These are phyloP conservation scores for Leptarthrus brevirostris DNA, from an alignment of 2,888 invertebrate species.

Conservation along the genomic window DNA sequence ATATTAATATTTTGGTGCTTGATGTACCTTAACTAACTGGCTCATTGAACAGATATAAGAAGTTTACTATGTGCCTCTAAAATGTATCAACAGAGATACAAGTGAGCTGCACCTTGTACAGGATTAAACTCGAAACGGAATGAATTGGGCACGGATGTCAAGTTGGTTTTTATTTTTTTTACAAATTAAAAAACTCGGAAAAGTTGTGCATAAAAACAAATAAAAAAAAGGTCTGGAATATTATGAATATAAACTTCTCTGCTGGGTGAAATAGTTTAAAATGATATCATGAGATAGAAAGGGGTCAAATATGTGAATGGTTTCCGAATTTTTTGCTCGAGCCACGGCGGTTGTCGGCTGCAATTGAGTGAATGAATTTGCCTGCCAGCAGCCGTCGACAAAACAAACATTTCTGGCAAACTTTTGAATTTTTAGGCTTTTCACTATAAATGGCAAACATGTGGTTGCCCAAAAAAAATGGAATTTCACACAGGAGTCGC, in stretches of 20 bases:
- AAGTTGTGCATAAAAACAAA: too few species aligned
- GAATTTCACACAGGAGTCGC: slow-evolving; percentile 17
- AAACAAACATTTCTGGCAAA: slow-evolving; percentile 23
- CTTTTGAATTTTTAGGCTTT: slow-evolving; percentile 35
- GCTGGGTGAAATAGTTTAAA: slow-evolving; percentile 20
- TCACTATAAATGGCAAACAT: slow-evolving; percentile 29
- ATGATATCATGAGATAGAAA: slow-evolving; percentile 35
- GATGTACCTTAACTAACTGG: not conserved
- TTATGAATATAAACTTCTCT: slow-evolving; percentile 27
- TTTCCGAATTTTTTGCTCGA: slow-evolving; percentile 8
- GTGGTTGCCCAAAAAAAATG: slow-evolving; percentile 7
- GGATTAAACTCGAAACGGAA: slow-evolving; percentile 7
- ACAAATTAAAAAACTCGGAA: not conserved
- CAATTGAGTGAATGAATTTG: slow-evolving; percentile 34
- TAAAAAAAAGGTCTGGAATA: not conserved
- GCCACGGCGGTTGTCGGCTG: slow-evolving; percentile 25
- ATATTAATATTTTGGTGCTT: slow-evolving; percentile 15
- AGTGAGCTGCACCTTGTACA: not conserved
- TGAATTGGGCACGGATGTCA: slow-evolving; percentile 13
- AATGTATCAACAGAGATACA: not conserved
- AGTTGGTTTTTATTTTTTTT: too few species aligned
- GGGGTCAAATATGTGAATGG: slow-evolving; percentile 16
- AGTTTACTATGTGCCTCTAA: not conserved
- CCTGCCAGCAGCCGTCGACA: slow-evolving; percentile 32
- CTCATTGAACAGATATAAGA: not conserved